Percentiles rank a stretch among this genome's conserved stretches.
These are phyloP conservation scores for Phocides pigmalion DNA, from an alignment of 1,140 invertebrate species.

Conservation along the genomic window DNA sequence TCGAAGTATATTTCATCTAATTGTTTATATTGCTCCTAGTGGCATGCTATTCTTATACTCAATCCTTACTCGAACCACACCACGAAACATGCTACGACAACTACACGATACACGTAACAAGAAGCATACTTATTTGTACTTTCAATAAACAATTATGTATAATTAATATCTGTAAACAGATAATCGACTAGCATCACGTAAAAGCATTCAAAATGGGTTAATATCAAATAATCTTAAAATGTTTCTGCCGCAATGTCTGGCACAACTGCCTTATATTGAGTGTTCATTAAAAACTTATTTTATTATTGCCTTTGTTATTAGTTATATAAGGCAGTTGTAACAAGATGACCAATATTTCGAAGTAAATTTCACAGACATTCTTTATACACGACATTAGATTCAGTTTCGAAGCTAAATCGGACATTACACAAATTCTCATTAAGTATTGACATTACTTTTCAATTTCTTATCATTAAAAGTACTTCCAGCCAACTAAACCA, in stretches of 20 bases:
- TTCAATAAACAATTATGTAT: constrained; percentile 1
- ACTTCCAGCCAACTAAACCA: background rate
- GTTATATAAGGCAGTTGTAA: constrained; percentile 52
- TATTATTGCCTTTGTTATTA: constrained; percentile 48
- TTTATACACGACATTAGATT: constrained; percentile 28
- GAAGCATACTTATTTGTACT: constrained; percentile 24
- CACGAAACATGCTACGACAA: constrained; percentile 21
- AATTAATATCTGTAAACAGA: constrained; percentile 18
- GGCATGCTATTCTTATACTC: background rate
- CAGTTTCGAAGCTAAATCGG: constrained; percentile 5
- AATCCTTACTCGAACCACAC: constrained; percentile 14
- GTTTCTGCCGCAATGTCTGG: background rate
- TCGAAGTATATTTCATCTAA: constrained; percentile 5
- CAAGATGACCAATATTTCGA: background rate
- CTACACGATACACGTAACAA: constrained; percentile 20
- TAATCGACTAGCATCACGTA: constrained; percentile 41
- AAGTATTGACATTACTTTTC: background rate
- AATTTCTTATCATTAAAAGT: background rate
- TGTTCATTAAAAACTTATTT: constrained; percentile 45
- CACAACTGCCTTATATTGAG: constrained; percentile 54
- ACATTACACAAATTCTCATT: constrained; percentile 1
- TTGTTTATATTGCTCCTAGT: constrained; percentile 5
- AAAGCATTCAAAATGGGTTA: constrained; percentile 45
- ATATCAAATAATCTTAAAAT: constrained; percentile 36
- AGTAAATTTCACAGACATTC: constrained; percentile 22